Percentiles rank a stretch among this genome's conserved stretches.
phyloP scores from a whole-genome alignment of 1,140 invertebrate genomes.

The Cephus cinctus region DNA sequence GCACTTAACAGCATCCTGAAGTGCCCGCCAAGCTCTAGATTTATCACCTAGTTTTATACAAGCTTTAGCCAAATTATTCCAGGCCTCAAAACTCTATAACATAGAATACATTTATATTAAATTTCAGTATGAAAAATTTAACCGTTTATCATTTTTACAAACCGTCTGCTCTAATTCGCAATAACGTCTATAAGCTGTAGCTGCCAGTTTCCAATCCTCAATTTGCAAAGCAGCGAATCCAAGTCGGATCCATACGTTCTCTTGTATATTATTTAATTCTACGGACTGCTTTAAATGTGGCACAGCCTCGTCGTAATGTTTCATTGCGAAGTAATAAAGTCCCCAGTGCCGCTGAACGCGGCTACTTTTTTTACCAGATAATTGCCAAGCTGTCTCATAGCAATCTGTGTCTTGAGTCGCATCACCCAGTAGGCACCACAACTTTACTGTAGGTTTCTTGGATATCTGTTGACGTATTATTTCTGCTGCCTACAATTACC shows the following conservation, averaged over 20 bases:
- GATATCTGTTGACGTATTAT: constrained; percentile 81
- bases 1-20: constrained; percentile 89
- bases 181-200: constrained; percentile 82
- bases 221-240: constrained; percentile 80
- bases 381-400: constrained; percentile 89
- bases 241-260: constrained; percentile 79
- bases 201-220: constrained; percentile 81
- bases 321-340: constrained; percentile 72
- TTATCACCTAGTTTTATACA: constrained; percentile 89
- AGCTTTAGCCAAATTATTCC: constrained; percentile 96
- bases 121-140: not conserved
- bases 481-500: constrained; percentile 77
- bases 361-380: constrained; percentile 78
- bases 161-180: constrained; percentile 81
- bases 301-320: constrained; percentile 73
- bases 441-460: constrained; percentile 77
- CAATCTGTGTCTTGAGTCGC: constrained; percentile 65
- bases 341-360: constrained; percentile 83
- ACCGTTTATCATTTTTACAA: constrained; percentile 29
- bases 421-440: constrained; percentile 90
- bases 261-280: constrained; percentile 82
- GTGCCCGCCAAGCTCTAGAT: constrained; percentile 74
- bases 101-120: constrained; percentile 3
- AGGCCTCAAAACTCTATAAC: constrained; percentile 83
- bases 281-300: constrained; percentile 78